phyloP scores from a whole-genome alignment of 2,797 vertebrate species.

The Cottoperca gobio region DNA sequence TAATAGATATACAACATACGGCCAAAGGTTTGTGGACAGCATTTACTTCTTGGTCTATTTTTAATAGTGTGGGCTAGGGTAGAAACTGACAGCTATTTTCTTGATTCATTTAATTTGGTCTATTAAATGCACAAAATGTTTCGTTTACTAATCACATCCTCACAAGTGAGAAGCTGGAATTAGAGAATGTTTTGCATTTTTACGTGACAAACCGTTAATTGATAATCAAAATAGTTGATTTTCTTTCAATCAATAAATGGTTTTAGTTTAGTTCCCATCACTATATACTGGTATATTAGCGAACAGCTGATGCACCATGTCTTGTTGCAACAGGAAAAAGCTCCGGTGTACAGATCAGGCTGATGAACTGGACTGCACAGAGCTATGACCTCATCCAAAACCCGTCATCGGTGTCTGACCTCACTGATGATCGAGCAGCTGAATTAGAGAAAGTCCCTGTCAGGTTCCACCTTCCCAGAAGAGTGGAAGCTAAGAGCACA shows the following conservation, averaged over 20 bases:
- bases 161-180: background rate
- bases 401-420: background rate
- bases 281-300: background rate
- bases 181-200: background rate
- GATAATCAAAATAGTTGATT: background rate
- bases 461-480: background rate
- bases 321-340: too few relatives aligned
- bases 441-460: background rate
- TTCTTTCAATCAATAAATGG: background rate
- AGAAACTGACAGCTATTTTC: background rate
- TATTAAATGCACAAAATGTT: background rate
- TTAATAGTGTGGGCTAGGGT: background rate
- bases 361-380: background rate
- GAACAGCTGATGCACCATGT: background rate
- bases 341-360: background rate
- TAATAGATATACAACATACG: constrained; percentile 10
- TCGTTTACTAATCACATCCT: background rate
- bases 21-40: constrained; percentile 23
- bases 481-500: background rate
- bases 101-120: background rate
- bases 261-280: background rate
- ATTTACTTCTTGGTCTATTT: background rate
- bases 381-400: too few relatives aligned
- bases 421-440: background rate
- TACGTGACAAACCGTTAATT: background rate